These are phyloP conservation scores for Nomada hirtipes DNA, from an alignment of 2,888 invertebrate species.

Conservation along the genomic window DNA sequence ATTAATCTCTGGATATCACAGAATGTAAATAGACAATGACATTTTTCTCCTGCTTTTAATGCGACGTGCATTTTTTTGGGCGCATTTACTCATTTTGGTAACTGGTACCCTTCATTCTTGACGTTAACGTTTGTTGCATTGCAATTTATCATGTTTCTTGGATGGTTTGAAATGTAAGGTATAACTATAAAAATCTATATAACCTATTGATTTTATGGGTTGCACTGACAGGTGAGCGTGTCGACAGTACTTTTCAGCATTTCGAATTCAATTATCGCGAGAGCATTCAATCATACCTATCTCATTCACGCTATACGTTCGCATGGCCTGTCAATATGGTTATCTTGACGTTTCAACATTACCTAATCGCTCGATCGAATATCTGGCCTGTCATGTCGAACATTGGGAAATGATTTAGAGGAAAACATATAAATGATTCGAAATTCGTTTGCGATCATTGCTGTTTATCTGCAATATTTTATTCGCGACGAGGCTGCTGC, in stretches of 20 bases:
- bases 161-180: not conserved
- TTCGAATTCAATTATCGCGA: conserved; percentile 38
- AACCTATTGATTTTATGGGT: conserved; percentile 29
- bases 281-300: conserved; percentile 8
- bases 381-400: not conserved
- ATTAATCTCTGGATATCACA: conserved; percentile 27
- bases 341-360: conserved; percentile 26
- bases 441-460: not conserved
- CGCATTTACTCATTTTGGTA: conserved; percentile 21
- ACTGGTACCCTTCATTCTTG: not conserved
- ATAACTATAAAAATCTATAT: not conserved
- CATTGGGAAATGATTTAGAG: not conserved
- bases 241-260: conserved; percentile 7
- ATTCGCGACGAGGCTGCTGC: not conserved
- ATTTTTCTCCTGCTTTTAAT: conserved; percentile 36
- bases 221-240: conserved; percentile 32
- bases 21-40: not conserved
- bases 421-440: not conserved
- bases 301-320: not conserved
- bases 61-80: conserved; percentile 12
- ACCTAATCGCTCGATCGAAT: conserved; percentile 21
- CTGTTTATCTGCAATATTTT: not conserved
- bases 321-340: conserved; percentile 2
- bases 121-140: not conserved
- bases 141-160: conserved; percentile 8